These are phyloP conservation scores for Azorinus chamasolen DNA, from an alignment of 2,888 invertebrate genomes.

Conservation along the genomic window DNA sequence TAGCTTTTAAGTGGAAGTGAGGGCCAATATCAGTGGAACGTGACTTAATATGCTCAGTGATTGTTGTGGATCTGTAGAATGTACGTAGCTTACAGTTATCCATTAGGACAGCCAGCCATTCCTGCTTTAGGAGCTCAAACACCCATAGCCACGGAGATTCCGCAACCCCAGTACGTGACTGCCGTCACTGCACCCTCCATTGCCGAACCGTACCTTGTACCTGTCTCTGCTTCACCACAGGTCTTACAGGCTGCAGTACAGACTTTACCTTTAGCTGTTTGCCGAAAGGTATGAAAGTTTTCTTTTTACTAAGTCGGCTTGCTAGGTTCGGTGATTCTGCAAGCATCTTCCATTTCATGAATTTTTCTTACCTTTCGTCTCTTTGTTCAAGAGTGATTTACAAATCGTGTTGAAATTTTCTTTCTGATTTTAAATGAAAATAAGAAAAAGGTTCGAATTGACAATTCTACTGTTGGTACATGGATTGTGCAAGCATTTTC, in stretches of 20 bases:
- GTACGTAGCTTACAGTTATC: constrained; percentile 63
- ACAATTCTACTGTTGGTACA: too few relatives aligned
- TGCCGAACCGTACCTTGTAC: constrained; percentile 54
- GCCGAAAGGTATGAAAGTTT: constrained; percentile 52
- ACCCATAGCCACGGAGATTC: constrained; percentile 37
- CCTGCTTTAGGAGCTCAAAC: constrained; percentile 54
- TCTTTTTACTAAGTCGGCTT: too few relatives aligned
- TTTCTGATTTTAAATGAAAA: too few relatives aligned
- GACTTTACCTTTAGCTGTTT: constrained; percentile 53
- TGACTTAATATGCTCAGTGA: constrained; percentile 50
- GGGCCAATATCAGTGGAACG: constrained; percentile 27
- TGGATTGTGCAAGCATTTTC: too few relatives aligned
- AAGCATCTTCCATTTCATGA: too few relatives aligned
- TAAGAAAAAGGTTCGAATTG: too few relatives aligned
- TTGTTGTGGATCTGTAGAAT: constrained; percentile 44
- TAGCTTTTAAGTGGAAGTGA: constrained; percentile 27
- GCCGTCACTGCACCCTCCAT: constrained; percentile 58
- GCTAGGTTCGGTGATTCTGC: too few relatives aligned
- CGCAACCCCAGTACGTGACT: constrained; percentile 45
- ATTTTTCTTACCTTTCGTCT: too few relatives aligned
- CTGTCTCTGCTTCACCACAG: constrained; percentile 55
- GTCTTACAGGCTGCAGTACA: constrained; percentile 48
- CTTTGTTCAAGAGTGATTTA: too few relatives aligned
- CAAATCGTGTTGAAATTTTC: too few relatives aligned
- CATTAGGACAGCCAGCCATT: constrained; percentile 48